Evolutionary conservation across 1,140 invertebrate species (phyloP), one percentile per base, ranked within the genome.

Genomic region (Sesamia nonagrioides): DNA sequence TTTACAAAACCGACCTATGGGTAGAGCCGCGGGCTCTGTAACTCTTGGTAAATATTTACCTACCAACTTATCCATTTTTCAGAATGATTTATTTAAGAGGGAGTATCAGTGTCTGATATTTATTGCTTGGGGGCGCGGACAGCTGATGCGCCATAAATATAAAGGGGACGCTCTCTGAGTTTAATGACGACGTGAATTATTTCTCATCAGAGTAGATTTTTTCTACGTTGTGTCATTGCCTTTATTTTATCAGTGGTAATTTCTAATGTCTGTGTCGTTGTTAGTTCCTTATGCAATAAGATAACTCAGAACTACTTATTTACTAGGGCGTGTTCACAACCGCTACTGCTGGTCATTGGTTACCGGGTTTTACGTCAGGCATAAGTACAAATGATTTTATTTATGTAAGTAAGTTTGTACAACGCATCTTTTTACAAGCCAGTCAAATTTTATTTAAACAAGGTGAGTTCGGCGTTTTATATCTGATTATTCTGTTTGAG

Each of bases 71-170:
- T 40, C 17, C 35, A 40, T 40, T 63, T 63, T 63, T 63, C 35
- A 63, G 17, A 63, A 63, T 63, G 37, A 63, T 63, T 63, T 63
- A 76, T 76, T 76, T 66, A 76, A 21, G 60, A 63, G 63, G 68
- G 7, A 11, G 7, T 35, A 54, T 71, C 68, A 71, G 48, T 33
- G 37, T n/a, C 33, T 27, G 54, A 74, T 58, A 74, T 74, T 74
- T 58, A 74, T 74, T 58, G 50, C 52, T 9, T 35, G 33, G 37
- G 40, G 60, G 77, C 56, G 48, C 35, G 45, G 77, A 79, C 77
- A 73, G 50, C 69, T 79, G 77, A 73, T 68, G 77, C 18, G 33
- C 27, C 58, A 79, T 79, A 79, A 79, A 73, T 79, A 79, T 78
- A 63, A 52, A 73, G n/a, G 60, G 60, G 45, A 58, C 5, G 58